Conservation (phyloP, 2,113 vertebrate species). For the Hystrix cristata region DNA sequence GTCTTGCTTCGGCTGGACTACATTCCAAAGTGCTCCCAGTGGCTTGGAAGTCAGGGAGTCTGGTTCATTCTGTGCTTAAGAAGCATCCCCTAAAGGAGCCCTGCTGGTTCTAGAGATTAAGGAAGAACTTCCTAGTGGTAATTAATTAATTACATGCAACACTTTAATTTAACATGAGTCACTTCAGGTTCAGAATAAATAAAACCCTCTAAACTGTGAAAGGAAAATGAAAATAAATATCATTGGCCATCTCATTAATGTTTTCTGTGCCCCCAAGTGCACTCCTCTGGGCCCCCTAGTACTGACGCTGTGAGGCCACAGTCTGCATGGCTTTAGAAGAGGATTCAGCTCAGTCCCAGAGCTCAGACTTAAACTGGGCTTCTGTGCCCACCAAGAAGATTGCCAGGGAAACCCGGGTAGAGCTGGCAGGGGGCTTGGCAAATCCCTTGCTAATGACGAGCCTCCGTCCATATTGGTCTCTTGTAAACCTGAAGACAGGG, state of each 20-base stretch:
- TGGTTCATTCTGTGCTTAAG: constrained; percentile 77
- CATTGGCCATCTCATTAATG: background rate
- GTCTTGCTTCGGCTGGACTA: constrained; percentile 66
- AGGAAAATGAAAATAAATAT: constrained; percentile 70
- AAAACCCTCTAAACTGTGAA: constrained; percentile 68
- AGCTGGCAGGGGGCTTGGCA: background rate
- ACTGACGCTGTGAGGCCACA: background rate
- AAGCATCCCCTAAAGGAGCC: constrained; percentile 64
- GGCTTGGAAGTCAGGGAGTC: constrained; percentile 64
- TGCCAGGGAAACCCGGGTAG: background rate
- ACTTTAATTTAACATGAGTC: constrained; percentile 69
- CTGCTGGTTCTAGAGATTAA: constrained; percentile 75
- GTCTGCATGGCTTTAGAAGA: background rate
- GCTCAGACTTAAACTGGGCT: background rate
- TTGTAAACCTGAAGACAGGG: background rate
- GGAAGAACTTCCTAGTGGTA: constrained; percentile 69
- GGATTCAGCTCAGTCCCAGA: background rate
- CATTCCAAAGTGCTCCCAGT: constrained; percentile 68
- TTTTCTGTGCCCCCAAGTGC: background rate
- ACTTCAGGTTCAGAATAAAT: constrained; percentile 49
- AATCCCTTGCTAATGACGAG: too few species aligned
- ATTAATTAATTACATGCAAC: constrained; percentile 73
- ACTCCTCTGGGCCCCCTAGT: background rate
- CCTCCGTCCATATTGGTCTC: background rate
- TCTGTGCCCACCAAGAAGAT: background rate